Base-by-base conservation (phyloP, 1,140 invertebrate species). In the Drosophila nasuta region DNA sequence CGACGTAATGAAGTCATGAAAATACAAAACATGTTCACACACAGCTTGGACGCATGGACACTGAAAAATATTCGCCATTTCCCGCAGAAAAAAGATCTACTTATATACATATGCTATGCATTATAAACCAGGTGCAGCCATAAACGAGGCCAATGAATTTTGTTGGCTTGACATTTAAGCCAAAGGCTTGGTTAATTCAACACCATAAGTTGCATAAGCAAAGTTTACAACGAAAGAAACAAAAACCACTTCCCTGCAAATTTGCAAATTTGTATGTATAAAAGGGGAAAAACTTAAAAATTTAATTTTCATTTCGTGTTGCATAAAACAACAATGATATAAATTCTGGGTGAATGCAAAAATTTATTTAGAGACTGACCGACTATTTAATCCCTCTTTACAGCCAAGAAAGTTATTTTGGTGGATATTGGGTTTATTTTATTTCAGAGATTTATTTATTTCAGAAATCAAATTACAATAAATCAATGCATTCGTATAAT, bases 211-310 rank as follows among this genome's bases (percentile, higher is more conserved):
- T 13, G 41, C 28, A 57, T 59, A 54, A 46, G 51, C 51, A 77
- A 71, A 63, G 57, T 67, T 57, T 77, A 78, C 33, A 33, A 60
- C 77, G 54, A 78, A 77, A 77, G 51, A 25, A 25, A 25, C 20
- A 25, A 25, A 25, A 25, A 25, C 20, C 20, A 25, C 45, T 64
- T 1, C 38, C 38, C 54, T 43, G 67, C 60, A 57, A 11, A 58
- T 28, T 25, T 48, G 15, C 20, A 25, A 25, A 25, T 25, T 25
- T 13, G 10, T 20, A 10, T 1, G 8, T 3, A 51, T 28, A 41
- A 35, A 51, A 49, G 33, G 13, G 5, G 38, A 59, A 77, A n/a
- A n/a, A 10, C 6, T 20, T 3, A 54, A 54, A 54, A 35, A 33
- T 15, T 6, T 13, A 11, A 30, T 54, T 30, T 30, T 11, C 8